Conservation (phyloP, 1,140 invertebrate species). For the Drosophila triauraria region DNA sequence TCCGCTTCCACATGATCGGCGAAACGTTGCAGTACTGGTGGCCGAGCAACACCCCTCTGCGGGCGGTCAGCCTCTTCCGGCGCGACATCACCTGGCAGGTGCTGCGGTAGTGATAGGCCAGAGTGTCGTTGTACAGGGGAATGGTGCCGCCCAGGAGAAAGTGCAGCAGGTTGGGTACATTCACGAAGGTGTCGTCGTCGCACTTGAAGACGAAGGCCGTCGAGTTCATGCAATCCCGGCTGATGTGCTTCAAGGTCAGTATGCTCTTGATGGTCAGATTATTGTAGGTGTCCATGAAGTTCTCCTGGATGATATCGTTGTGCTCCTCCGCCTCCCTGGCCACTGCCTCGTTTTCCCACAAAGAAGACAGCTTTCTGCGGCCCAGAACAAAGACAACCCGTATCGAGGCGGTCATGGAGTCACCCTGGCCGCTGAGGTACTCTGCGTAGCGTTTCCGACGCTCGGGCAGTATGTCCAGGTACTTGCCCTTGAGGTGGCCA, state of each 20-base stretch:
- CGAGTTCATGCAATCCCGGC: slow-evolving; percentile 87
- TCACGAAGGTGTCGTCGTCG: slow-evolving; percentile 94
- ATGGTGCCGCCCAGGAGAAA: slow-evolving; percentile 84
- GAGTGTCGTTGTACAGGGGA: slow-evolving; percentile 75
- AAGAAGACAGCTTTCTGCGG: slow-evolving; percentile 46
- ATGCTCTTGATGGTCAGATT: slow-evolving; percentile 90
- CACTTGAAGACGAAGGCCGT: slow-evolving; percentile 91
- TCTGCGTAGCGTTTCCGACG: slow-evolving; percentile 49
- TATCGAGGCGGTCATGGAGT: slow-evolving; percentile 35
- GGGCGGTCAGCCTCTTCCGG: slow-evolving; percentile 60
- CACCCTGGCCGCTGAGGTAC: slow-evolving; percentile 42
- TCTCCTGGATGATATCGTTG: slow-evolving; percentile 95
- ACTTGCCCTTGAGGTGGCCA: slow-evolving; percentile 53
- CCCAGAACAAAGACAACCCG: slow-evolving; percentile 71
- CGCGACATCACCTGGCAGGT: slow-evolving; percentile 45
- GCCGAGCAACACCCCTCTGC: slow-evolving; percentile 88
- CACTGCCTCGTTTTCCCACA: slow-evolving; percentile 61
- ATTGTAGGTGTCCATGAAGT: slow-evolving; percentile 95
- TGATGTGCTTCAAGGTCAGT: slow-evolving; percentile 93
- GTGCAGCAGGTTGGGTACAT: slow-evolving; percentile 88
- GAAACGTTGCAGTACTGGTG: slow-evolving; percentile 90
- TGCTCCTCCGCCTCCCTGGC: slow-evolving; percentile 64
- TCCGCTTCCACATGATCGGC: slow-evolving; percentile 89
- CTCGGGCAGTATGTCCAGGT: slow-evolving; percentile 37
- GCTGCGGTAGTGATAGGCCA: slow-evolving; percentile 57